Percentiles rank a stretch among this genome's conserved stretches.
Evolutionary conservation across 1,140 invertebrate genomes (phyloP).

Genomic region (Drosophila varians): DNA sequence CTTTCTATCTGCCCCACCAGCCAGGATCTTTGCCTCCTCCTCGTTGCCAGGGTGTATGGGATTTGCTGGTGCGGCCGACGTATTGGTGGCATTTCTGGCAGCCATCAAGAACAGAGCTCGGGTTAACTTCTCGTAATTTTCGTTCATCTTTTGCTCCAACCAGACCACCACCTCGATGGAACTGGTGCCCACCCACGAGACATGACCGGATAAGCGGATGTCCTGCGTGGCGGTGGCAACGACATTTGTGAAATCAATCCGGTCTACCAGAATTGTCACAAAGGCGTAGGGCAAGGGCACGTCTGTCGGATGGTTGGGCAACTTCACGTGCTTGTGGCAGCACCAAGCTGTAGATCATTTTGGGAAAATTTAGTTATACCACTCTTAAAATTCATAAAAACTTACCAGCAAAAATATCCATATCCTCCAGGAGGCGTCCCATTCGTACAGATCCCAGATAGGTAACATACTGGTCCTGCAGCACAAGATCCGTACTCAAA

Average conservation of each 20-base stretch:
- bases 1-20: slow-evolving; percentile 86
- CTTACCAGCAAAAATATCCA: slow-evolving; percentile 91
- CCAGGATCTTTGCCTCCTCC: slow-evolving; percentile 87
- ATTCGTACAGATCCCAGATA: slow-evolving; percentile 87
- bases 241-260: slow-evolving; percentile 87
- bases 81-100: slow-evolving; percentile 88
- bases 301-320: slow-evolving; percentile 85
- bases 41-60: slow-evolving; percentile 86
- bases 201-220: slow-evolving; percentile 89
- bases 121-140: slow-evolving; percentile 86
- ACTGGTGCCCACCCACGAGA: slow-evolving; percentile 90
- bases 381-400: too few species aligned
- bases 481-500: slow-evolving; percentile 85
- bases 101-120: slow-evolving; percentile 90
- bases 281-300: slow-evolving; percentile 87
- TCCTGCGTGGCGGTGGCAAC: slow-evolving; percentile 86
- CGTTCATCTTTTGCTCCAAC: slow-evolving; percentile 88
- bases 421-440: slow-evolving; percentile 90
- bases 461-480: slow-evolving; percentile 89
- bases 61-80: slow-evolving; percentile 87
- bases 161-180: slow-evolving; percentile 90
- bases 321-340: slow-evolving; percentile 88
- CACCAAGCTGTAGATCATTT: slow-evolving; percentile 84
- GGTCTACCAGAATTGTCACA: slow-evolving; percentile 91
- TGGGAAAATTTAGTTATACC: too few species aligned